Evolutionary conservation across 2,888 invertebrate species (phyloP), one percentile per base, ranked within the genome.

Genomic region (Andrena minutula): DNA sequence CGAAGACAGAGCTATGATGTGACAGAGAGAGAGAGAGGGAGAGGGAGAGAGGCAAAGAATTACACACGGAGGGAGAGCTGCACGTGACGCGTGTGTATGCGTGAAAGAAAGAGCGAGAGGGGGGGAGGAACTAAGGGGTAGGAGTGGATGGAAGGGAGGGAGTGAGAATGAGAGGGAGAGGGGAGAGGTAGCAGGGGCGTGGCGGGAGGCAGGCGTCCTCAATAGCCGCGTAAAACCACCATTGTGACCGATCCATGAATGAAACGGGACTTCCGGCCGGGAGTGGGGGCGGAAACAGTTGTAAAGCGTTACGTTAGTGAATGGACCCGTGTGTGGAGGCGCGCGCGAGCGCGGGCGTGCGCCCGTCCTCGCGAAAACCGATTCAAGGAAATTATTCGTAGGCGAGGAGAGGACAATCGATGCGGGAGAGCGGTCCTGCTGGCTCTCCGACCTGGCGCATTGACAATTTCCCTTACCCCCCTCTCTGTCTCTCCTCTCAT

Each of bases 231-330:
- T 92, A 92, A 92, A 92, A 92, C 92, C 92, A 92, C 92, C 93
- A 93, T 93, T 93, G 93, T 93, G 92, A 92, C 91, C 92, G 91
- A 93, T 93, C 91, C 93, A 92, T 93, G 93, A 93, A 93, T 93
- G 93, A 93, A 93, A 92, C 92, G 92, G 92, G 90, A 93, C 93
- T 93, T 93, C 93, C 93, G 93, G 92, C 90, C 90, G 88, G 85
- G 90, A 91, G 91, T 89, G 92, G 92, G 91, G 92, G 92, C 92
- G 92, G 92, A 92, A 93, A 93, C 92, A 92, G 93, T 92, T 92
- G 92, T 91, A 89, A 90, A 91, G 90, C 92, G 92, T 91, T 90
- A 90, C 91, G 90, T 91, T 91, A 90, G 89, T 91, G 91, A 92
- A 92, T 91, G 91, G 90, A 90, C 89, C 82, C 23, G 56, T 56